phyloP scores from a whole-genome alignment of 2,888 invertebrate species.

The Sturmia bella region DNA sequence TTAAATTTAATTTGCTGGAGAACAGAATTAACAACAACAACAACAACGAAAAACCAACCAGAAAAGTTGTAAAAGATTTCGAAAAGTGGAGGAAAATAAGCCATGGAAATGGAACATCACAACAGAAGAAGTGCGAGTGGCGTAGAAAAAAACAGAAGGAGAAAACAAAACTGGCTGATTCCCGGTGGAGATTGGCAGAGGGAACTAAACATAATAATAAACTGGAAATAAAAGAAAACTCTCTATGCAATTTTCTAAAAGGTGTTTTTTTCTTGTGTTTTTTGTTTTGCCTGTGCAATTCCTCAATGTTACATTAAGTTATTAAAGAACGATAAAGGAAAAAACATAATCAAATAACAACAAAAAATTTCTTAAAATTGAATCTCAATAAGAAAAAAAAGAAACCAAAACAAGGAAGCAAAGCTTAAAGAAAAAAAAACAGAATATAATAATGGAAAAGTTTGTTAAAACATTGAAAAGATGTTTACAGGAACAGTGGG shows the following conservation, averaged over 20 bases:
- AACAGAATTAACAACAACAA: conserved; percentile 30
- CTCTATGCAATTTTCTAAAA: conserved; percentile 69
- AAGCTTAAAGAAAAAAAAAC: conserved; percentile 34
- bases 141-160: not conserved
- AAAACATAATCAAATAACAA: not conserved
- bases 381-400: conserved; percentile 30
- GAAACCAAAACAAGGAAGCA: no score
- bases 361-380: conserved; percentile 37
- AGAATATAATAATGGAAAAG: conserved; percentile 57
- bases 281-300: not conserved
- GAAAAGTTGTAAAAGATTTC: conserved; percentile 18
- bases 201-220: conserved; percentile 43
- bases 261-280: conserved; percentile 54
- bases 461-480: conserved; percentile 48
- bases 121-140: no score
- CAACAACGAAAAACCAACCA: not conserved
- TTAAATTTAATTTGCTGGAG: conserved; percentile 67
- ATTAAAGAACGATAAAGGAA: conserved; percentile 22
- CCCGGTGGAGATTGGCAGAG: conserved; percentile 48
- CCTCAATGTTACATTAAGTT: conserved; percentile 30
- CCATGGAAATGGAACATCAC: conserved; percentile 41
- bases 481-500: not conserved
- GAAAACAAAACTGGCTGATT: conserved; percentile 58
- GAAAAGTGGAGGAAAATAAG: conserved; percentile 8
- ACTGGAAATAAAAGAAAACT: conserved; percentile 45